Evolutionary conservation across 2,113 vertebrate genomes (phyloP).

Genomic region (Corythornis madagascariensis): DNA sequence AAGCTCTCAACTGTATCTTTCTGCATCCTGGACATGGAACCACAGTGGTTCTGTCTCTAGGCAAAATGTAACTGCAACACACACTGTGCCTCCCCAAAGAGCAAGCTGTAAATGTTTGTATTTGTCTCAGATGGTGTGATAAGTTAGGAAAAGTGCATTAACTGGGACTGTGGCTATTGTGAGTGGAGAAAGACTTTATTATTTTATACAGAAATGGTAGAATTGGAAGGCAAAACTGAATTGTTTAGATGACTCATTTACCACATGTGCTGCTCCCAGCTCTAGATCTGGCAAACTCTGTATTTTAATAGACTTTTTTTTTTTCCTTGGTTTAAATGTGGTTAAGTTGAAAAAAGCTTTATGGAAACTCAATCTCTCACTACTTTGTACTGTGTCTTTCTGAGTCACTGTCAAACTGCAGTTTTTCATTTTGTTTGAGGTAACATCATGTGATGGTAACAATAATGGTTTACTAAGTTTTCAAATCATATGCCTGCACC

Average conservation of each 20-base stretch:
- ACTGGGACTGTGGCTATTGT: not conserved
- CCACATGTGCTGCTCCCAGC: conserved; percentile 22
- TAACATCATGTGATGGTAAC: not conserved
- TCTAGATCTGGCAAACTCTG: conserved; percentile 10
- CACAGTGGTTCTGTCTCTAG: not conserved
- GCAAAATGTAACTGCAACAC: not conserved
- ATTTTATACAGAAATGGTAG: not conserved
- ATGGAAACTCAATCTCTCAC: not conserved
- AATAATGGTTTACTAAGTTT: not conserved
- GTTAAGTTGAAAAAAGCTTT: conserved; percentile 24
- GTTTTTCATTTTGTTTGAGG: conserved; percentile 17
- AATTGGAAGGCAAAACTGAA: not conserved
- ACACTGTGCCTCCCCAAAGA: not conserved
- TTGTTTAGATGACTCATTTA: conserved; percentile 53
- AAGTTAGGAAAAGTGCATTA: not conserved
- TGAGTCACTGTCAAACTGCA: conserved; percentile 31
- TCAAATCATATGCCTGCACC: not conserved
- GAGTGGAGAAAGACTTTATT: not conserved
- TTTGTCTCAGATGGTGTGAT: not conserved
- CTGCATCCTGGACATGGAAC: not conserved
- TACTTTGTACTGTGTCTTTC: not conserved
- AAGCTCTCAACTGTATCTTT: not conserved
- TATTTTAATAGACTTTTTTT: conserved; percentile 9
- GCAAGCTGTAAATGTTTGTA: not conserved
- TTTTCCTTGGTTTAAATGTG: conserved; percentile 4